A percentile compares a stretch with the other conserved stretches of the same genome.
These are phyloP conservation scores for Lepus timidus DNA, from an alignment of 2,113 vertebrate genomes.

Conservation along the genomic window DNA sequence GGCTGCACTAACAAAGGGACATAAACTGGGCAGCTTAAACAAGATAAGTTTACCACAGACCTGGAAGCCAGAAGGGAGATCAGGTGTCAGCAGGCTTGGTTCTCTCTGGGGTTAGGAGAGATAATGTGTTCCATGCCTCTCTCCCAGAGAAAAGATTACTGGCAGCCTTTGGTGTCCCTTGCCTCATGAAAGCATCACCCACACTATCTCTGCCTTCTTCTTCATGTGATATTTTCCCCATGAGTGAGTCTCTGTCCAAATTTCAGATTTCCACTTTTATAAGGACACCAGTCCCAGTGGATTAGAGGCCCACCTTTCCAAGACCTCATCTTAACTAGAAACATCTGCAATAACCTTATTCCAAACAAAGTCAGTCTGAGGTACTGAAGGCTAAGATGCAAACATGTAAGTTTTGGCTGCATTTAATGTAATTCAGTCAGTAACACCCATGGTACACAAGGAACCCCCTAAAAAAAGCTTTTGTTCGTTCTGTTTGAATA, in stretches of 20 bases:
- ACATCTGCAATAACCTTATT: background rate
- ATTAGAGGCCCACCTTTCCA: background rate
- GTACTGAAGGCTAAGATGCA: background rate
- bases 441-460: background rate
- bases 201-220: background rate
- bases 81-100: background rate
- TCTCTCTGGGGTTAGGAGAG: background rate
- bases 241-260: background rate
- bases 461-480: background rate
- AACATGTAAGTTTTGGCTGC: background rate
- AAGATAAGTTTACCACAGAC: background rate
- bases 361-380: background rate
- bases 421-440: background rate
- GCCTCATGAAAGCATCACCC: background rate
- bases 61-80: background rate
- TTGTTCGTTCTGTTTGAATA: background rate
- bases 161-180: background rate
- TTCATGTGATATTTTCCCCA: background rate
- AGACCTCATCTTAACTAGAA: background rate
- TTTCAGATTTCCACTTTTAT: background rate
- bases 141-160: background rate
- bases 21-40: background rate
- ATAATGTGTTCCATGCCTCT: background rate
- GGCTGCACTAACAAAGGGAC: background rate
- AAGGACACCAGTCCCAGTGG: background rate